Base-by-base conservation (phyloP, 2,113 vertebrate species). In the Salvelinus alpinus region DNA sequence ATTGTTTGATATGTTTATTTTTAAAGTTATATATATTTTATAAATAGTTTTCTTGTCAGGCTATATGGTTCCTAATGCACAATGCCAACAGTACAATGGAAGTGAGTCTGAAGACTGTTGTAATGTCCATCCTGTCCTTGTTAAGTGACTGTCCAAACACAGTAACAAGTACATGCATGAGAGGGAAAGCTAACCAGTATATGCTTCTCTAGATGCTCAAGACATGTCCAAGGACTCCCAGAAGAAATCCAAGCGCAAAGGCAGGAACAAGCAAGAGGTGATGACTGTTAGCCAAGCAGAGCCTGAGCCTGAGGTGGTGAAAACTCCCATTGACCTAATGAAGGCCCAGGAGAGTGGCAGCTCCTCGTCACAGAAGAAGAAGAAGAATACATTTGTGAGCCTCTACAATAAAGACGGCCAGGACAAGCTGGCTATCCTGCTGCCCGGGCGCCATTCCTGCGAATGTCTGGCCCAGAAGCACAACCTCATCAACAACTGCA, bases 391-490 rank as follows among this genome's bases (percentile, higher is more conserved):
- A 80, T 99, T 91, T 48, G 94, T 98, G 70, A 97, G 75, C 82
- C 91, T 99, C 54, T 99, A 99, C 27, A 94, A 94, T 0, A 94
- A 95, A 88, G 97, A 99, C 78, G 97, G 98, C 8, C 95, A 97
- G 82, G 97, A 99, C 90, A 94, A 84, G 75, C 92, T 99, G 85
- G 80, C 95, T 0, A 92, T 99, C 20, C 80, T 97, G 11, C 93
- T 99, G 29, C 97, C 97, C 0, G 98, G 97, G 12, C 95, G 96
- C 29, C 91, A 97, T 2, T 1, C 91, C 57, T 99, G 97, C 0
- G 96, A 99, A 13, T 99, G 98, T 87, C 91, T 99, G 82, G 97
- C 95, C 76, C 98, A 99, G 88, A 99, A 95, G 86, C 98, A 99
- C 92, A 95, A 87, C 51, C 96, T 99, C 25, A 92, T 99, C 90